These are phyloP conservation scores for Synodontis membranacea DNA, from an alignment of 2,113 vertebrate genomes.

Conservation along the genomic window DNA sequence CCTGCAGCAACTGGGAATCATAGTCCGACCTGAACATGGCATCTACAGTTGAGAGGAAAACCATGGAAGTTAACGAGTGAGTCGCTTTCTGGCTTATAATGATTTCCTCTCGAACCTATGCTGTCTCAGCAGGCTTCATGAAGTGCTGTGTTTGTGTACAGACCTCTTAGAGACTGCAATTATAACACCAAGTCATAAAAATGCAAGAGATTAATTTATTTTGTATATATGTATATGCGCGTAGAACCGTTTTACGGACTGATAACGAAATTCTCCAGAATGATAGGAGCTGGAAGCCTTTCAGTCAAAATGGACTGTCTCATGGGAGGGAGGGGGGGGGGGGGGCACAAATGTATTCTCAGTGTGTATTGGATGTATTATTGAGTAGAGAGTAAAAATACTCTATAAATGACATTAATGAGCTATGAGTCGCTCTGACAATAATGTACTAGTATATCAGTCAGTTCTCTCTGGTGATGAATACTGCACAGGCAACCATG, in stretches of 20 bases:
- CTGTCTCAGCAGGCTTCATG: background rate
- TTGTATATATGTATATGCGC: background rate
- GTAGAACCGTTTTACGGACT: background rate
- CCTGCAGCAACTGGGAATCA: background rate
- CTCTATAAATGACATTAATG: background rate
- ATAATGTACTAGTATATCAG: background rate
- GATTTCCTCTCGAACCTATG: background rate
- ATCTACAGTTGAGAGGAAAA: conserved; percentile 28
- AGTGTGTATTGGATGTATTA: background rate
- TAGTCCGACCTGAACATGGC: background rate
- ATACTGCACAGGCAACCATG: no score
- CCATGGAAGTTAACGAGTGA: conserved; percentile 29
- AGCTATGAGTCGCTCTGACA: background rate
- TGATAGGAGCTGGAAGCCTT: background rate
- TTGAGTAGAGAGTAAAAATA: background rate
- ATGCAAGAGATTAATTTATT: background rate
- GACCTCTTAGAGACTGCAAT: background rate
- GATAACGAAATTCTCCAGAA: background rate
- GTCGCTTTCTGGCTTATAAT: conserved; percentile 39
- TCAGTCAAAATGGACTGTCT: background rate
- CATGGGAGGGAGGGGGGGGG: background rate
- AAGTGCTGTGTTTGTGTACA: background rate
- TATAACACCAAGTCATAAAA: background rate
- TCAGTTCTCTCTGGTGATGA: background rate
- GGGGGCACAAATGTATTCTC: background rate